These are phyloP conservation scores for Lacanobia wlatinum DNA, from an alignment of 2,888 invertebrate genomes.

Conservation along the genomic window DNA sequence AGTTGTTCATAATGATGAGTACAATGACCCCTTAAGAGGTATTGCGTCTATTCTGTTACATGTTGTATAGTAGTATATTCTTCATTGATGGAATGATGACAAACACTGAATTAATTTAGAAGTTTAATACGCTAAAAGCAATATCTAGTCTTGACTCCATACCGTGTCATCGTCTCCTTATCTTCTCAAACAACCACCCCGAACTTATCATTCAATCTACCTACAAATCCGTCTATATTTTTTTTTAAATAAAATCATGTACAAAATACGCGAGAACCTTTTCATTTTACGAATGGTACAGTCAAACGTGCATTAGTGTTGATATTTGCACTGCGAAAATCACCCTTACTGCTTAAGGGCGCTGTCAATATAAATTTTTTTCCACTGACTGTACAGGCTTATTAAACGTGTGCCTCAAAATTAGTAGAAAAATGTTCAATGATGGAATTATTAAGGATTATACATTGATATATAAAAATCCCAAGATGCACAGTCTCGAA, in stretches of 20 bases:
- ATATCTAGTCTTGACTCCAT: neutral
- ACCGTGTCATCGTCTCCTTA: neutral
- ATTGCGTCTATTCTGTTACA: no score
- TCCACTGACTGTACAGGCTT: neutral
- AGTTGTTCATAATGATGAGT: no score
- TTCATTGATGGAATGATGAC: no score
- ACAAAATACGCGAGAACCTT: slow-evolving; percentile 25
- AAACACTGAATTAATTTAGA: neutral
- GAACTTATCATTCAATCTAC: neutral
- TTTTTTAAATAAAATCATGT: slow-evolving; percentile 30
- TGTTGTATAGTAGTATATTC: no score
- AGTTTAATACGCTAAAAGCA: neutral
- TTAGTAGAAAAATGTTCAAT: neutral
- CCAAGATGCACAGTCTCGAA: no score
- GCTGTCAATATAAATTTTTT: neutral
- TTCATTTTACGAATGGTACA: slow-evolving; percentile 2
- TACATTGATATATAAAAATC: no score
- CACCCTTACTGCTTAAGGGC: neutral
- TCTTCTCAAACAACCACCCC: neutral
- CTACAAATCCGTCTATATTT: slow-evolving; percentile 14
- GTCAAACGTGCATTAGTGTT: neutral
- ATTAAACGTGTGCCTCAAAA: neutral
- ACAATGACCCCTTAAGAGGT: no score
- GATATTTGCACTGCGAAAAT: neutral
- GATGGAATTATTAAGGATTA: neutral